These are phyloP conservation scores for Anthrax anthrax DNA, from an alignment of 2,888 invertebrate genomes.

Conservation along the genomic window DNA sequence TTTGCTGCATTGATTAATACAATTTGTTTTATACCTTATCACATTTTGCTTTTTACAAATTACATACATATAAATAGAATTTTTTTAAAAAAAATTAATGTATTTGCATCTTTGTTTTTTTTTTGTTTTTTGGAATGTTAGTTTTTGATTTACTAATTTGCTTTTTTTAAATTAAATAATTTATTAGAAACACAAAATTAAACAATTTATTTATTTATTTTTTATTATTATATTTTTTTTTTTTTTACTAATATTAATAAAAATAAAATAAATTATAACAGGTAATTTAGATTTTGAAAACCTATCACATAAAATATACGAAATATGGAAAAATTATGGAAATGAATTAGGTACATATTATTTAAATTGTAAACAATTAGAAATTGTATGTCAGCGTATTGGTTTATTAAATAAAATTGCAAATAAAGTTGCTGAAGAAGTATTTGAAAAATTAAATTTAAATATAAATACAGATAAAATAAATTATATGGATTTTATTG, in stretches of 20 bases:
- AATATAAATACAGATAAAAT: slow-evolving; percentile 34
- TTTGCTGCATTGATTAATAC: too few relatives aligned
- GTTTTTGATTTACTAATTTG: too few relatives aligned
- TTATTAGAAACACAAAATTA: too few relatives aligned
- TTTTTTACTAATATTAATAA: neutral
- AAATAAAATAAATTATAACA: slow-evolving; percentile 10
- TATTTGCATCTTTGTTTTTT: too few relatives aligned
- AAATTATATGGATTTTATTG: slow-evolving; percentile 49
- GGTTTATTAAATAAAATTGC: slow-evolving; percentile 47
- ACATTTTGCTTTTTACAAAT: too few relatives aligned
- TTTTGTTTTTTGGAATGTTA: too few relatives aligned
- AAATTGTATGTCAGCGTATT: slow-evolving; percentile 48
- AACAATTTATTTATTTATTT: too few relatives aligned
- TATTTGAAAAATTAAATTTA: slow-evolving; percentile 49
- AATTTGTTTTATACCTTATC: too few relatives aligned
- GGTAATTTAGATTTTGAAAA: slow-evolving; percentile 37
- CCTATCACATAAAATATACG: slow-evolving; percentile 38
- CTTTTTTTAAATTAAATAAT: too few relatives aligned
- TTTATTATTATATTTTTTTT: too few relatives aligned
- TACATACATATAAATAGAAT: too few relatives aligned
- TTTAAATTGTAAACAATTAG: slow-evolving; percentile 47
- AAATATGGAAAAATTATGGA: slow-evolving; percentile 47
- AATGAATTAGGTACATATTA: slow-evolving; percentile 32
- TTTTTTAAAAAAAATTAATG: too few relatives aligned
- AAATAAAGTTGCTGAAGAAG: slow-evolving; percentile 45